A percentile compares a stretch with the other conserved stretches of the same genome.
phyloP scores from a whole-genome alignment of 1,140 invertebrate species.

The Meloidogyne floridensis region DNA sequence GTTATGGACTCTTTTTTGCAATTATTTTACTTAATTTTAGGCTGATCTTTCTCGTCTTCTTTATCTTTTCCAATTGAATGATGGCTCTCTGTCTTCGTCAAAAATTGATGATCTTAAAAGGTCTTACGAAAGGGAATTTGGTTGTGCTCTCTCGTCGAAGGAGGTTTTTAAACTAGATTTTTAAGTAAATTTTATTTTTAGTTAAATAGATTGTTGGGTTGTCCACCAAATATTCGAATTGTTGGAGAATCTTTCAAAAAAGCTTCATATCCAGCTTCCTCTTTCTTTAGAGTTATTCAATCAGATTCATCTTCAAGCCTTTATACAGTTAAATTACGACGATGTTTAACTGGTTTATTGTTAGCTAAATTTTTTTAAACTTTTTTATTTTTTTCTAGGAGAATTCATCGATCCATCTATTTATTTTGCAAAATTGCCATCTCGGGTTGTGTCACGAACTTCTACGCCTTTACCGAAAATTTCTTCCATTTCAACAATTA shows the following conservation, averaged over 20 bases:
- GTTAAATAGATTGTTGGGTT: neutral
- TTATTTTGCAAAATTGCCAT: neutral
- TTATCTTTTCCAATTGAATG: neutral
- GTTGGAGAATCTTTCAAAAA: neutral
- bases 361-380: neutral
- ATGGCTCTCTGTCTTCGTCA: neutral
- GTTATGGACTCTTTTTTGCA: neutral
- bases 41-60: neutral
- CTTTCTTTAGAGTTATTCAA: slow-evolving; percentile 7
- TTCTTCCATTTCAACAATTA: neutral
- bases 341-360: neutral
- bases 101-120: neutral
- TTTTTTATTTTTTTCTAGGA: neutral
- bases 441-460: neutral
- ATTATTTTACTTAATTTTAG: neutral
- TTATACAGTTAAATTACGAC: slow-evolving; percentile 2
- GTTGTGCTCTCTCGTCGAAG: neutral
- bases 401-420: neutral
- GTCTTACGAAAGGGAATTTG: neutral
- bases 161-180: neutral
- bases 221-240: neutral
- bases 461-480: neutral
- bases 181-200: neutral
- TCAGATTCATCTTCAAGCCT: neutral
- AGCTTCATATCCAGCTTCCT: neutral